These are phyloP conservation scores for Lepidochitona cinerea DNA, from an alignment of 2,888 invertebrate species.

Conservation along the genomic window DNA sequence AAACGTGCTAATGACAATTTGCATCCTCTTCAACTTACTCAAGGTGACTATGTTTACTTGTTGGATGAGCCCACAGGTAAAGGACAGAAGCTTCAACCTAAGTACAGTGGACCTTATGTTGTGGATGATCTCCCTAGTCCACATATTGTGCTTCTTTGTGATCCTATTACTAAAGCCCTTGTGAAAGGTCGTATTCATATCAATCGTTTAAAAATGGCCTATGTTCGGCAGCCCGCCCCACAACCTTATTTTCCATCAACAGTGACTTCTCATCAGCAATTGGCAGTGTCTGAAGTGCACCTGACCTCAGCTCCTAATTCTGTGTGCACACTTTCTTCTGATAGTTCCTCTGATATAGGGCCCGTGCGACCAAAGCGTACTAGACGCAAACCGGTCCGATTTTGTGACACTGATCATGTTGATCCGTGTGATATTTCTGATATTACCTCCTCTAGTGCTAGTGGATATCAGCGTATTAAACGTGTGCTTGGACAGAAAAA, in stretches of 20 bases:
- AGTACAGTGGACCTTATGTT: conserved; percentile 30
- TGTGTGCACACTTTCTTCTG: no score
- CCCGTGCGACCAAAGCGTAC: not conserved
- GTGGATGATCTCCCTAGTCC: conserved; percentile 23
- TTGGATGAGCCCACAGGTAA: conserved; percentile 19
- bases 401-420: not conserved
- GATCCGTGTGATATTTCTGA: not conserved
- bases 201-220: conserved; percentile 30
- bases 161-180: conserved; percentile 10
- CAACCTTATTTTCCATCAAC: conserved; percentile 15
- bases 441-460: not conserved
- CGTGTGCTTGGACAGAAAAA: conserved; percentile 25
- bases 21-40: conserved; percentile 4
- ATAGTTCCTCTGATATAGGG: not conserved
- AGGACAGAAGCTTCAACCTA: conserved; percentile 26
- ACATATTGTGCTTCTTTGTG: conserved; percentile 22
- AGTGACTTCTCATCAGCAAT: no score
- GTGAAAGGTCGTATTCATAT: conserved; percentile 26
- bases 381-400: not conserved
- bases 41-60: conserved; percentile 33
- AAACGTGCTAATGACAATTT: conserved; percentile 8
- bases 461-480: conserved; percentile 16
- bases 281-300: no score
- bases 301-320: no score
- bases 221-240: conserved; percentile 27